These are phyloP conservation scores for Heliconius ismenius DNA, from an alignment of 2,888 invertebrate genomes.

Conservation along the genomic window DNA sequence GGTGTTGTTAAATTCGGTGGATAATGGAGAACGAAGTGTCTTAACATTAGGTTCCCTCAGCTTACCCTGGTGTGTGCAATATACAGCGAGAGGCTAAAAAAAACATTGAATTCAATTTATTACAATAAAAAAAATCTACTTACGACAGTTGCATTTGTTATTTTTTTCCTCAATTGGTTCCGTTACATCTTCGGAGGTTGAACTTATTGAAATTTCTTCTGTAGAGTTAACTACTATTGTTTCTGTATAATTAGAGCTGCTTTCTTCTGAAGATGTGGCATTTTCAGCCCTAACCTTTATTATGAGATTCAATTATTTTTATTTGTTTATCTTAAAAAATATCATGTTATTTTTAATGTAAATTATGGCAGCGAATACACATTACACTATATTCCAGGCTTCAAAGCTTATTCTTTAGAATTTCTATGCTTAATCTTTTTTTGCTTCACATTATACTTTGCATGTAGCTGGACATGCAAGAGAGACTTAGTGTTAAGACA, in stretches of 20 bases:
- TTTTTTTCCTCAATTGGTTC: conserved; percentile 41
- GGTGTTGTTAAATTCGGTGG: no score
- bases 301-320: neutral
- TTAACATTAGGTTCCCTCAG: no score
- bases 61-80: no score
- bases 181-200: conserved; percentile 19
- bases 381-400: no score
- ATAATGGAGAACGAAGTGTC: no score
- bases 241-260: conserved; percentile 7
- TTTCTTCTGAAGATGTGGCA: neutral
- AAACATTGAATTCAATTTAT: neutral
- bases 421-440: no score
- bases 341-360: no score
- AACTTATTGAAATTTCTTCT: conserved; percentile 9
- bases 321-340: neutral
- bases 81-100: no score
- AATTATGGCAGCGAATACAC: no score
- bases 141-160: conserved; percentile 66
- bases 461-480: neutral
- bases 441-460: neutral
- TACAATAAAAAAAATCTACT: conserved; percentile 49
- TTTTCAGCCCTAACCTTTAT: conserved; percentile 10
- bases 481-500: no score
- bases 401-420: no score
- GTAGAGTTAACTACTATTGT: neutral